Conservation (phyloP, 1,140 invertebrate genomes). For the Lerema accius region DNA sequence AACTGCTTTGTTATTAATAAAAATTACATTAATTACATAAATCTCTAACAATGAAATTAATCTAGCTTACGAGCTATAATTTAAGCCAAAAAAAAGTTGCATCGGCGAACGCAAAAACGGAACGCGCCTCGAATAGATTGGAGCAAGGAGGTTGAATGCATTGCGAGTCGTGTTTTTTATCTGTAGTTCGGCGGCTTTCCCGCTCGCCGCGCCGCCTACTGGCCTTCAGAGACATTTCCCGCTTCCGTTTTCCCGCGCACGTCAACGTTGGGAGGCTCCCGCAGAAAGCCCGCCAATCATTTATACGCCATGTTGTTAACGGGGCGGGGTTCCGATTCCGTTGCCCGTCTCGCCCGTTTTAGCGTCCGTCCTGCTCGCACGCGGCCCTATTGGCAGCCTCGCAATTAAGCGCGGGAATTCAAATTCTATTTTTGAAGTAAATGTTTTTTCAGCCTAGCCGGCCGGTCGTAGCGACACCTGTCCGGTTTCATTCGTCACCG, state of each 20-base stretch:
- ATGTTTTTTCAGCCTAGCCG: conserved; percentile 77
- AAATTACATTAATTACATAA: background rate
- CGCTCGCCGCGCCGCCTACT: conserved; percentile 39
- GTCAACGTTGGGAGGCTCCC: conserved; percentile 54
- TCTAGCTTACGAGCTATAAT: conserved; percentile 1
- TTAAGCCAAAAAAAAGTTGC: conserved; percentile 17
- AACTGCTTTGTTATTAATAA: no score
- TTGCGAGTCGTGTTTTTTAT: conserved; percentile 24
- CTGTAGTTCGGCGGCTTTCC: conserved; percentile 31
- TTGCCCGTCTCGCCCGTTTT: conserved; percentile 50
- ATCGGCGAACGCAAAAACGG: conserved; percentile 15
- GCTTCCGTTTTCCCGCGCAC: conserved; percentile 69
- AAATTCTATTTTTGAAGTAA: conserved; percentile 82
- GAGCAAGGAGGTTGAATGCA: conserved; percentile 14
- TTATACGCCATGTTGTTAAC: conserved; percentile 77
- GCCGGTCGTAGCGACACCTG: conserved; percentile 60
- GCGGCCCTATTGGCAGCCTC: conserved; percentile 67
- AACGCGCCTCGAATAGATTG: conserved; percentile 20
- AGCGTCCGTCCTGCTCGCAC: conserved; percentile 58
- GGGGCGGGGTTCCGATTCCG: conserved; percentile 63
- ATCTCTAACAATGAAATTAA: background rate
- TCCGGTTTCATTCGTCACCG: conserved; percentile 36
- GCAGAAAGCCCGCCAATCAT: conserved; percentile 73
- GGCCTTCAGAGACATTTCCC: conserved; percentile 59
- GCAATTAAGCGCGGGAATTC: conserved; percentile 81